Percentiles rank a stretch among this genome's conserved stretches.
Conservation (phyloP, 2,888 invertebrate genomes). For the Folsomia candida region DNA sequence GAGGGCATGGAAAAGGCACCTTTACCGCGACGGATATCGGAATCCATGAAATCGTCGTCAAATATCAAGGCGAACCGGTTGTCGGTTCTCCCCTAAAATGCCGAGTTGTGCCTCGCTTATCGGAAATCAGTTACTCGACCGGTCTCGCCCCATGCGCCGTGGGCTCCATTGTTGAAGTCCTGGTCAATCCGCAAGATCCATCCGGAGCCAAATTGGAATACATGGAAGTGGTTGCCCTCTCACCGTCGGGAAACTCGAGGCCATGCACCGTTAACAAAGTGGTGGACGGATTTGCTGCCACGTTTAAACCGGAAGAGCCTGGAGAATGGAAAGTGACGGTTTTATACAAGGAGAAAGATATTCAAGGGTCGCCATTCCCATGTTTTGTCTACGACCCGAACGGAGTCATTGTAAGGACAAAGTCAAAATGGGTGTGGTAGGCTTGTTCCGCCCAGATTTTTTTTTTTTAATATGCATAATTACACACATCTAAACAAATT, state of each 20-base stretch:
- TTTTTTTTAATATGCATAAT: too few relatives aligned
- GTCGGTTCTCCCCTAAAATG: conserved; percentile 69
- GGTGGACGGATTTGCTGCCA: conserved; percentile 89
- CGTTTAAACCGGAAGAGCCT: conserved; percentile 94
- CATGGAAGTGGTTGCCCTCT: conserved; percentile 86
- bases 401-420: conserved; percentile 69
- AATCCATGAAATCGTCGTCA: conserved; percentile 69
- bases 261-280: conserved; percentile 75
- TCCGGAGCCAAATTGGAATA: conserved; percentile 66
- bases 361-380: conserved; percentile 92
- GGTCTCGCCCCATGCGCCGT: conserved; percentile 94
- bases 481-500: too few relatives aligned
- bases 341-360: conserved; percentile 91
- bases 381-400: conserved; percentile 94
- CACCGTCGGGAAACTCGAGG: conserved; percentile 80
- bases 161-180: conserved; percentile 91
- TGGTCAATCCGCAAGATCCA: conserved; percentile 60
- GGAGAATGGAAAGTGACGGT: conserved; percentile 97
- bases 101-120: conserved; percentile 79
- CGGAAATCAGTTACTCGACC: conserved; percentile 70
- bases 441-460: too few relatives aligned
- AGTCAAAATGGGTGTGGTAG: too few relatives aligned
- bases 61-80: conserved; percentile 62
- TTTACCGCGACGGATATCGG: conserved; percentile 88
- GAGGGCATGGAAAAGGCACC: conserved; percentile 69